Evolutionary conservation across 2,113 vertebrate genomes (phyloP).

Genomic region (Gallinago media): DNA sequence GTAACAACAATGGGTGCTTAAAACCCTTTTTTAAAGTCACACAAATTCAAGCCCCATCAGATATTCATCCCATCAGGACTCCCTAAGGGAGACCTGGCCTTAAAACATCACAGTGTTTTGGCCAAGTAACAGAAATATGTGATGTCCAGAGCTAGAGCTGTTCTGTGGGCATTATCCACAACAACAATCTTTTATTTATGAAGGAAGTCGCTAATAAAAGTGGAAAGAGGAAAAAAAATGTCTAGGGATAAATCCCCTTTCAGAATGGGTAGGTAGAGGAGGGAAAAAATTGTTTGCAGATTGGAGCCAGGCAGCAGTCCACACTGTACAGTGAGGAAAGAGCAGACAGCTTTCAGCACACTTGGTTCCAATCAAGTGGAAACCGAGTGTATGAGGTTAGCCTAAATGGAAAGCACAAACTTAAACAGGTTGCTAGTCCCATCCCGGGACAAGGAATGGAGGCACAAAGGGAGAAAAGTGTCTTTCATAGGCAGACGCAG

Average conservation of each 20-base stretch:
- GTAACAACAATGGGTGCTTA: not conserved
- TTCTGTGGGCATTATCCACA: not conserved
- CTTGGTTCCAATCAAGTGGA: conserved; percentile 21
- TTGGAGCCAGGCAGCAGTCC: not conserved
- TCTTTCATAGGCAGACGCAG: not conserved
- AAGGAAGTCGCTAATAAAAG: not conserved
- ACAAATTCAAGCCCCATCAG: not conserved
- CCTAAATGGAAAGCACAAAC: conserved; percentile 3
- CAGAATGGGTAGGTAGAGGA: not conserved
- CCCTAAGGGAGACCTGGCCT: not conserved
- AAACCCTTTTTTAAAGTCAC: not conserved
- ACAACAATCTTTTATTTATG: not conserved
- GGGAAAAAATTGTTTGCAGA: conserved; percentile 42
- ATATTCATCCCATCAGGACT: not conserved
- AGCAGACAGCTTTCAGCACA: not conserved
- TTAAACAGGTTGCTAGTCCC: not conserved
- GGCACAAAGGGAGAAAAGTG: not conserved
- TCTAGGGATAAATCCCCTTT: not conserved
- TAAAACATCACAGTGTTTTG: not conserved
- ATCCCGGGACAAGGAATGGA: not conserved
- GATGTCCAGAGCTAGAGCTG: not conserved
- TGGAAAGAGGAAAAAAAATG: not conserved
- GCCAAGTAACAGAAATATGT: not conserved
- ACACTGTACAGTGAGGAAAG: not conserved
- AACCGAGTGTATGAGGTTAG: not conserved